Evolutionary conservation across 2,113 vertebrate species (phyloP), one percentile per base, ranked within the genome.

Genomic region (Actenoides hombroni): DNA sequence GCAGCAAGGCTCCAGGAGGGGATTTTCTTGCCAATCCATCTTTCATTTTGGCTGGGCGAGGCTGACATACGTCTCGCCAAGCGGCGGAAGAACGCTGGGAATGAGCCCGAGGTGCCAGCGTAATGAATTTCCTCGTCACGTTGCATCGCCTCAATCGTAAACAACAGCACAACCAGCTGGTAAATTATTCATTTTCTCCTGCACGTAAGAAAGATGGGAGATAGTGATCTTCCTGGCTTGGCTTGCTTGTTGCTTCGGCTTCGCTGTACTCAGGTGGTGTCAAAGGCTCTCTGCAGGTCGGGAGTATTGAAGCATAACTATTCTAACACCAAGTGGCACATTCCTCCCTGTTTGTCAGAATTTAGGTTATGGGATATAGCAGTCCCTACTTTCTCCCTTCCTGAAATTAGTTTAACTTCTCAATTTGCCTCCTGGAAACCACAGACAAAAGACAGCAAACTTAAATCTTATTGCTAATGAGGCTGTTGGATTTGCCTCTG

Each of bases 41-140:
- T 84, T 37, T 70, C 16, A 7, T 61, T 86, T 91, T 57, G 24
- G 21, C 54, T 81, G 37, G 44, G 16, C 5, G 24, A 59, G 54
- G 26, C n/a, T 79, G 77, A 67, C 6, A 1, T 53, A 26, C 13
- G 14, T 40, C 53, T 87, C 16, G 3, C 17, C 3, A 87, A 69
- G 49, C 10, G 24, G 16, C 14, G 49, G 82, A 75, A 11, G 24
- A 79, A 69, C 11, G 1, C 19, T 48, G 85, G 29, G 65, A 71
- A 61, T 14, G 40, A 65, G 49, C 39, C 67, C 60, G 33, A 68
- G 44, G 49, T 69, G 46, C 53, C 68, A 37, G 40, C 44, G n/a
- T 73, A 79, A 94, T 94, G 88, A 90, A 83, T 93, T 94, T 83
- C 82, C 59, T 61, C 83, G 80, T 93, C 44, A 25, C 40, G n/a